A percentile compares a stretch with the other conserved stretches of the same genome.
phyloP scores from a whole-genome alignment of 2,797 vertebrate genomes.

The Muraenolepis orangiensis region DNA sequence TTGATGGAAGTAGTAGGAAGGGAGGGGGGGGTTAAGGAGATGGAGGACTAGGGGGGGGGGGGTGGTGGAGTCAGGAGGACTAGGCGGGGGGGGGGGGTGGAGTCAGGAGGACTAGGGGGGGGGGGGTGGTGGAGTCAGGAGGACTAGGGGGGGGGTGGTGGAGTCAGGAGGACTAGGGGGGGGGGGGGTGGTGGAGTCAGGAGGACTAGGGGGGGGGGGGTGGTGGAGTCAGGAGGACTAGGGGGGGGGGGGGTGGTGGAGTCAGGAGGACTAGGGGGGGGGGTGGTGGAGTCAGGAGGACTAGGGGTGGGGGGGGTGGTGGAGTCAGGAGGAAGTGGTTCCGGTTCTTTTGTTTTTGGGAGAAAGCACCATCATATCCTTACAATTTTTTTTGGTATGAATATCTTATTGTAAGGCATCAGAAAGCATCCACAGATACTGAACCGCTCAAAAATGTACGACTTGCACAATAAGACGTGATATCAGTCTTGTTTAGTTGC shows the following conservation, averaged over 20 bases:
- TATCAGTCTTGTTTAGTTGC: not conserved
- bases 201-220: not conserved
- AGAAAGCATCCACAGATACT: not conserved
- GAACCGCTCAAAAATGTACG: not conserved
- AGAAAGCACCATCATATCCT: not conserved
- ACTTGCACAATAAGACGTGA: not conserved
- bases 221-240: not conserved
- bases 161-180: not conserved
- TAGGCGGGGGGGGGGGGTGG: no score
- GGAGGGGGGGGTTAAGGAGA: no score
- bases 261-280: no score
- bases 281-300: not conserved
- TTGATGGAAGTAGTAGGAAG: not conserved
- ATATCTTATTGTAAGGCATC: not conserved
- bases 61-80: no score
- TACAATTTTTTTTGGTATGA: not conserved
- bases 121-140: not conserved
- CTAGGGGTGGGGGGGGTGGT: no score
- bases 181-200: not conserved
- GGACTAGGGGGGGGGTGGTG: no score
- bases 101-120: not conserved
- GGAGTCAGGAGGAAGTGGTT: not conserved
- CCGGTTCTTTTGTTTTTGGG: not conserved
- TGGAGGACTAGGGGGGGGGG: not conserved
- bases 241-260: no score